phyloP scores from a whole-genome alignment of 2,888 invertebrate species.

The Pammene aurita region DNA sequence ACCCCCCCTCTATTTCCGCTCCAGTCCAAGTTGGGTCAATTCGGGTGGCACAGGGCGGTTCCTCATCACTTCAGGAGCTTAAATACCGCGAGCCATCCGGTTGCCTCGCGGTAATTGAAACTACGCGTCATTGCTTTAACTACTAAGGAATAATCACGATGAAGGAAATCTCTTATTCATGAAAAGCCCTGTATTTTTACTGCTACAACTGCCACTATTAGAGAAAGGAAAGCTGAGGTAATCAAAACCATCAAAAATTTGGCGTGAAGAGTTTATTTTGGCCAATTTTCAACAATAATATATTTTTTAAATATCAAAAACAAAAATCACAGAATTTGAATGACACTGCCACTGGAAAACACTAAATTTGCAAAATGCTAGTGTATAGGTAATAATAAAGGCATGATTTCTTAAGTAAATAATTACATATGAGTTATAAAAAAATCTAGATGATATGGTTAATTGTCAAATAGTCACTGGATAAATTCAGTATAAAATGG shows the following conservation, averaged over 20 bases:
- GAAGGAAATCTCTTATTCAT: no score
- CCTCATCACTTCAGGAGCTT: no score
- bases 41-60: no score
- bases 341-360: conserved; percentile 41
- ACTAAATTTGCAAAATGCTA: conserved; percentile 27
- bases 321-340: conserved; percentile 41
- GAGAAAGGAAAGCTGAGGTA: not conserved
- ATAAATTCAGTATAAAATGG: conserved; percentile 18
- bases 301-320: conserved; percentile 53
- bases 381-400: conserved; percentile 42
- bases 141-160: no score
- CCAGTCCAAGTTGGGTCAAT: no score
- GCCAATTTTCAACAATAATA: conserved; percentile 69
- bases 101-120: no score
- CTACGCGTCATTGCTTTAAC: no score
- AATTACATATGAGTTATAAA: conserved; percentile 46
- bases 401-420: conserved; percentile 50
- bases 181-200: no score
- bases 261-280: conserved; percentile 81
- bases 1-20: no score
- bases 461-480: conserved; percentile 41
- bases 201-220: no score
- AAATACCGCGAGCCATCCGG: no score
- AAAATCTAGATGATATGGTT: conserved; percentile 53
- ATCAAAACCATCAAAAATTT: conserved; percentile 45